Percentiles rank a stretch among this genome's conserved stretches.
phyloP scores from a whole-genome alignment of 2,113 vertebrate species.

The Tetrao urogallus region DNA sequence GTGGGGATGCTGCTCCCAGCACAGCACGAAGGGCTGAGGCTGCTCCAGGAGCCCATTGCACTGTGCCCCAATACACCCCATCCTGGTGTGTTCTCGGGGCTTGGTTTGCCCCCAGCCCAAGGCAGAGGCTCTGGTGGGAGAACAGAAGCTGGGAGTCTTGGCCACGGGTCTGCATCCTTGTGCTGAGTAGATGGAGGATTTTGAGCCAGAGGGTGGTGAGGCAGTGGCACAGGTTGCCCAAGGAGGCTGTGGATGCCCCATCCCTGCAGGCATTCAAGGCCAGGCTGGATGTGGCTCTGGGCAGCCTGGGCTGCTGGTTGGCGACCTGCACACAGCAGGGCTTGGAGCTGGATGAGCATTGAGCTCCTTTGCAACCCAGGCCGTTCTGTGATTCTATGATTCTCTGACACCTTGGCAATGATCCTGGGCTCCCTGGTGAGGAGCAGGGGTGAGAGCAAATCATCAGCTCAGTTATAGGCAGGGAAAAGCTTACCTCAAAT shows the following conservation, averaged over 20 bases:
- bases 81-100: not conserved
- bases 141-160: not conserved
- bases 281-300: too few relatives aligned
- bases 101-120: not conserved
- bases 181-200: not conserved
- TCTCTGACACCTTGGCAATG: too few relatives aligned
- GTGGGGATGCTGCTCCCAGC: rapidly evolving
- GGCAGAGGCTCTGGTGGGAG: not conserved
- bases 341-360: too few relatives aligned
- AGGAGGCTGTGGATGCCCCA: too few relatives aligned
- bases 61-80: rapidly evolving
- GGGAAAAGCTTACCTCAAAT: not conserved
- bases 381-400: too few relatives aligned
- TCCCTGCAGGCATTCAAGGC: too few relatives aligned
- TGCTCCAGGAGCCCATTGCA: not conserved
- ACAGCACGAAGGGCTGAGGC: not conserved
- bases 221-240: too few relatives aligned
- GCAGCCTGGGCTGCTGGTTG: too few relatives aligned
- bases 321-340: too few relatives aligned
- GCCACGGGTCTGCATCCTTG: not conserved
- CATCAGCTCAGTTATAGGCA: rapidly evolving
- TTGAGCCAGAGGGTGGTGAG: too few relatives aligned
- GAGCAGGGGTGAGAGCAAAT: not conserved
- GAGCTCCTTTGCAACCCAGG: too few relatives aligned
- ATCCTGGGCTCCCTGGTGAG: not conserved